Base-by-base conservation (phyloP, 2,888 invertebrate species). In the Hyalella azteca region DNA sequence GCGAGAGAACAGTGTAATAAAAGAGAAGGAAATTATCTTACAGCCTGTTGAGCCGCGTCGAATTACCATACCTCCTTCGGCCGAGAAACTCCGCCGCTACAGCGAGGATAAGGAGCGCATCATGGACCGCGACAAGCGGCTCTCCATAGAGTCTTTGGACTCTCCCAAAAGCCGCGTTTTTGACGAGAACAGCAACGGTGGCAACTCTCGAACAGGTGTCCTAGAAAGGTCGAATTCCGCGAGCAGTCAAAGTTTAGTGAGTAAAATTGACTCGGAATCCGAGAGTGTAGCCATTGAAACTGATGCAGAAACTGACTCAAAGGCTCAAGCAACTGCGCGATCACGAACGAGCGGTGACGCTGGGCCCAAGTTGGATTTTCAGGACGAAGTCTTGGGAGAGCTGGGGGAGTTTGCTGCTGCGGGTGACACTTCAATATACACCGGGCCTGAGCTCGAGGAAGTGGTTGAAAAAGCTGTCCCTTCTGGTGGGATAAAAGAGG, bases 361-460 rank as follows among this genome's bases (percentile, higher is more conserved):
- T 15, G 39, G 36, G 1, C 29, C 40, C 13, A 79, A 59, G 66
- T 49, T 79, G 32, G 84, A 84, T 49, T 82, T 84, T 40, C 81
- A 84, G 59, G 82, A 79, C 76, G 84, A 81, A 73, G 82, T 84
- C n/a, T 41, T 84, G 45, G 84, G 81, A 54, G 84, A 84, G 49
- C 78, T 84, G 29, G 80, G 79, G 29, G 82, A 84, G 66, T 84
- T 84, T 82, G 84, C 84, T 39, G 84, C 81, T 40, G 81, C 78
- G 59, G 84, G 84, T n/a, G 84, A 84, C 39, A 82, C 84, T 11
- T 66, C 84, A 26, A 84, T 84, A 29, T 84, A 84, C 79, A 84
- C 81, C 9, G 84, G 82, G 22, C 81, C 79, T 41, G 77, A 79
- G n/a, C 36, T 54, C 2, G 73, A 75, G 15, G 39, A 39, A 26